Evolutionary conservation across 2,888 invertebrate genomes (phyloP).

Genomic region (Leucoptera coffeella): DNA sequence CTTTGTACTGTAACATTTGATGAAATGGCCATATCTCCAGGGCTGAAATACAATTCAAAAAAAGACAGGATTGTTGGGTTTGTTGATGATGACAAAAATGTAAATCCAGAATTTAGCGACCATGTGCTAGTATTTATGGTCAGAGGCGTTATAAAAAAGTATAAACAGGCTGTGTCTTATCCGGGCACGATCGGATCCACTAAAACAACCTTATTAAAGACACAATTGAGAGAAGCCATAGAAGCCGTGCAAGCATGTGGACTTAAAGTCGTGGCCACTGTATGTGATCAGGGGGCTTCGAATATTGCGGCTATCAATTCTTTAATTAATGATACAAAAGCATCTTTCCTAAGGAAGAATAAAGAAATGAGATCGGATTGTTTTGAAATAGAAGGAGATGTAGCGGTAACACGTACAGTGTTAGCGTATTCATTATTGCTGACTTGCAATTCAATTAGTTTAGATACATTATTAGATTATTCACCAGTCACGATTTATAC

Average conservation of each 20-base stretch:
- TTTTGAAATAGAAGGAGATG: no score
- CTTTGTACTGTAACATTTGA: conserved; percentile 5
- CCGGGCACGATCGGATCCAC: conserved; percentile 6
- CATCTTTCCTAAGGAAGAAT: no score
- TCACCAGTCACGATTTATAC: no score
- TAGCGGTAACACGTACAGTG: no score
- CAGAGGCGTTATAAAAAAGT: conserved; percentile 7
- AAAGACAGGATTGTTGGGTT: conserved; percentile 5
- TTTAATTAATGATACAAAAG: conserved; percentile 4
- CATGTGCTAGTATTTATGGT: conserved; percentile 8
- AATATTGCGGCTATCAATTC: conserved; percentile 7
- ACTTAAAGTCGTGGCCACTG: conserved; percentile 6
- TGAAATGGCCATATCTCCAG: conserved; percentile 4
- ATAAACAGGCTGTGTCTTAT: conserved; percentile 7
- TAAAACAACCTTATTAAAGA: conserved; percentile 4
- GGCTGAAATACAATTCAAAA: conserved; percentile 5
- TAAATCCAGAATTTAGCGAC: conserved; percentile 4
- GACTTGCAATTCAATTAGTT: no score
- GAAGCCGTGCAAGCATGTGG: conserved; percentile 5
- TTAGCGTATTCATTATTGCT: no score
- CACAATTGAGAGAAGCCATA: conserved; percentile 4
- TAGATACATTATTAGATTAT: no score
- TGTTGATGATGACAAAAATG: conserved; percentile 2
- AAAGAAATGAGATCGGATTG: no score
- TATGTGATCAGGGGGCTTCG: conserved; percentile 8